A percentile compares a stretch with the other conserved stretches of the same genome.
These are phyloP conservation scores for Creontiades dilutus DNA, from an alignment of 2,888 invertebrate genomes.

Conservation along the genomic window DNA sequence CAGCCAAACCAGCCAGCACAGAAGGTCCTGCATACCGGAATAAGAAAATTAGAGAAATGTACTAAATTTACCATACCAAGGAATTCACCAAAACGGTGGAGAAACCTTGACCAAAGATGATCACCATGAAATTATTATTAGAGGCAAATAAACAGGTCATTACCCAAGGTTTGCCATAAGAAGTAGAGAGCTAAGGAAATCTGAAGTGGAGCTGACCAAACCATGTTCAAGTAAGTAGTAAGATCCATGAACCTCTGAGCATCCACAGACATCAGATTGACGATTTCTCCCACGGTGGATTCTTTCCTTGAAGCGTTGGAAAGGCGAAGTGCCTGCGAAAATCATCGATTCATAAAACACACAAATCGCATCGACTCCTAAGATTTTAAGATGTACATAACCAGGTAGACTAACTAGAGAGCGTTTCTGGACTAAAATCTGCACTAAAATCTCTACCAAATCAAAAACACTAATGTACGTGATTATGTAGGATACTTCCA, in stretches of 20 bases:
- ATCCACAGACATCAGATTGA: slow-evolving; percentile 80
- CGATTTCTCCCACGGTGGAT: slow-evolving; percentile 80
- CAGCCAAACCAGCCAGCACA: slow-evolving; percentile 82
- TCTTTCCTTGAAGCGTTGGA: slow-evolving; percentile 78
- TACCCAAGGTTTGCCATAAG: slow-evolving; percentile 79
- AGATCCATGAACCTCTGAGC: slow-evolving; percentile 79
- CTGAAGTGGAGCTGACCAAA: slow-evolving; percentile 81
- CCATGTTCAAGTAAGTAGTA: slow-evolving; percentile 79
- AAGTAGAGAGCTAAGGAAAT: slow-evolving; percentile 80
- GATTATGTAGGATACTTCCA: too few species aligned
- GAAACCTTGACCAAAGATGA: too few species aligned
- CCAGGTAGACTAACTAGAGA: too few species aligned
- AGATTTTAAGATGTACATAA: too few species aligned
- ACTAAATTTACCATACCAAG: too few species aligned
- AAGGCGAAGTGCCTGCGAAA: slow-evolving; percentile 77
- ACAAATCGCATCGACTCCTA: too few species aligned
- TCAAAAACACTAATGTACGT: too few species aligned
- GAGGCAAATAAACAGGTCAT: background rate
- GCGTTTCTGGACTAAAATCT: too few species aligned
- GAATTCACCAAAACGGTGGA: too few species aligned
- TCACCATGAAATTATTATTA: too few species aligned
- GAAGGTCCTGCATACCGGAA: slow-evolving; percentile 79
- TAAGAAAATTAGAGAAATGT: too few species aligned
- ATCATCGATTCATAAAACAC: background rate
- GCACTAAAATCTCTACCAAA: too few species aligned